Conservation (phyloP, 2,888 invertebrate genomes). For the Hydropsyche betteni region DNA sequence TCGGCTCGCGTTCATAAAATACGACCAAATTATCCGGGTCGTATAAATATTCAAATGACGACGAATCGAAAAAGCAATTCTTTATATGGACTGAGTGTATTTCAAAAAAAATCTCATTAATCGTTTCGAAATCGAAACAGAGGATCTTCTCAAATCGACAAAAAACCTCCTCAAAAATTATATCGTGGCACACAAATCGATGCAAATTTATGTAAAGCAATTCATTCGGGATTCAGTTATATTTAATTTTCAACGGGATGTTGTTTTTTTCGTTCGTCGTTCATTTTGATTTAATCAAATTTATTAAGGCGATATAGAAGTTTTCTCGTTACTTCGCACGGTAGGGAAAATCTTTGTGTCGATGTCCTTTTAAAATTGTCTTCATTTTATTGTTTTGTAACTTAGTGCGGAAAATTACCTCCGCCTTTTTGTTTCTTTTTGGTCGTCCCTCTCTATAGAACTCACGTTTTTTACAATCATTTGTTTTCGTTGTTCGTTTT, state of each 20-base stretch:
- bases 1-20: conserved; percentile 19
- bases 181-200: neutral
- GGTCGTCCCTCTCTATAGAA: neutral
- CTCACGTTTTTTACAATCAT: conserved; percentile 13
- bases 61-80: conserved; percentile 25
- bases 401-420: conserved; percentile 32
- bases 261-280: conserved; percentile 19
- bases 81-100: conserved; percentile 1
- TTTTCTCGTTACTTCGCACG: conserved; percentile 29
- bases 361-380: conserved; percentile 30
- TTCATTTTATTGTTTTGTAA: conserved; percentile 29
- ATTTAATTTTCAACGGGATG: conserved; percentile 25
- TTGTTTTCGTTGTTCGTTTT: conserved; percentile 10
- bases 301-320: conserved; percentile 29
- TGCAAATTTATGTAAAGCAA: conserved; percentile 28
- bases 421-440: conserved; percentile 9
- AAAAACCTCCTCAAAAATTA: conserved; percentile 3
- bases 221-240: conserved; percentile 17
- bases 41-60: conserved; percentile 26
- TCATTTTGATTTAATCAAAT: conserved; percentile 28
- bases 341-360: conserved; percentile 25
- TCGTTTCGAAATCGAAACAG: conserved; percentile 9
- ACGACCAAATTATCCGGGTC: conserved; percentile 19
- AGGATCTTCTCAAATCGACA: neutral
- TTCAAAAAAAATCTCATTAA: conserved; percentile 22